phyloP scores from a whole-genome alignment of 2,888 invertebrate genomes.

The Synanthedon tipuliformis region DNA sequence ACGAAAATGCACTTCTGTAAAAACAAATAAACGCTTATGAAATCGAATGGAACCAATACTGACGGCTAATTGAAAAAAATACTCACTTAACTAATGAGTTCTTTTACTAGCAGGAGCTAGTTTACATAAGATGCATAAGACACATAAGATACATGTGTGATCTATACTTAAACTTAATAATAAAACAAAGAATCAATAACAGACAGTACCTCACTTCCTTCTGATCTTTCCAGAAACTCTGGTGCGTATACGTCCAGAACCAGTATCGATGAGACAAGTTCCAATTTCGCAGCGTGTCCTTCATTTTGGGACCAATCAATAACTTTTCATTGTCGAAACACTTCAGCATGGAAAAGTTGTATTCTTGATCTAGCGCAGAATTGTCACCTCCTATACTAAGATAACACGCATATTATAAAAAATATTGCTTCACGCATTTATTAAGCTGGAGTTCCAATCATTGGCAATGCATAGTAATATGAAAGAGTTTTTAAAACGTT shows the following conservation, averaged over 20 bases:
- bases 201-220: constrained; percentile 37
- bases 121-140: too few relatives aligned
- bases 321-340: constrained; percentile 80
- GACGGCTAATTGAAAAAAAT: background rate
- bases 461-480: too few relatives aligned
- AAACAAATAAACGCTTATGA: background rate
- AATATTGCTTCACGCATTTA: too few relatives aligned
- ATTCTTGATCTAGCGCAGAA: constrained; percentile 48
- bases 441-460: too few relatives aligned
- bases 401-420: too few relatives aligned
- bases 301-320: constrained; percentile 78
- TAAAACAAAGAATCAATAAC: background rate
- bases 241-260: constrained; percentile 84
- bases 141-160: too few relatives aligned
- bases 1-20: constrained; percentile 73
- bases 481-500: too few relatives aligned
- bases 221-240: constrained; percentile 38
- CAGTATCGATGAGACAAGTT: constrained; percentile 90
- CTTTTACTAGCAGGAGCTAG: too few relatives aligned
- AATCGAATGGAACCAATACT: too few relatives aligned
- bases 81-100: background rate
- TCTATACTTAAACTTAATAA: too few relatives aligned
- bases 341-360: constrained; percentile 77
- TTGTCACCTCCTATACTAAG: constrained; percentile 22
- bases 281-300: constrained; percentile 85